Evolutionary conservation across 2,888 invertebrate genomes (phyloP), one percentile per base, ranked within the genome.

Genomic region (Amblyjoppa proteus): DNA sequence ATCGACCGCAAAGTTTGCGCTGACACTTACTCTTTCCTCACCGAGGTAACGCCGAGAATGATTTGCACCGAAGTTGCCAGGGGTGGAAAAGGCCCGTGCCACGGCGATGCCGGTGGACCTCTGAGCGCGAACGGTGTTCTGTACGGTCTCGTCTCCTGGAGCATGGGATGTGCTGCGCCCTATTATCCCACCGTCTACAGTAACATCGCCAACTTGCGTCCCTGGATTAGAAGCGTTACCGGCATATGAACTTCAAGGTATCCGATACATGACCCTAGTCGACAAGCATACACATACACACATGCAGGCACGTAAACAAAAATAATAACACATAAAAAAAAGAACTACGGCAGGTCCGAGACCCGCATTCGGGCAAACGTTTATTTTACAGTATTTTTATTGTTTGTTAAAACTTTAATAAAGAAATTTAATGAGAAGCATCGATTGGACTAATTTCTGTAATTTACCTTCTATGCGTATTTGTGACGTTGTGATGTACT

Each of bases 1-100:
- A 92, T 95, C 0, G 91, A 92, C 3, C 95, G 95, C 86, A 76
- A 88, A 0, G 16, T 82, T 0, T 96, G 95, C 88, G 88, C 90
- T 0, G 87, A 89, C 0, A 94, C 94, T 3, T 95, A 95, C 88
- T 85, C 92, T 0, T 89, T 91, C 20, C 89, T 88, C 2, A 82
- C 64, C n/a, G 25, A 49, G 6, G 85, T 93, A 25, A 93, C 92
- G 9, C 5, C 74, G 7, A 85, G 88, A 5, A 93, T 93, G 93
- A 88, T 93, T 31, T 93, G 93, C 82, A 92, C 92, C 6, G 91
- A 91, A 2, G 31, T 87, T 4, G 45, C 49, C 2, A 64, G 51
- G 6, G 91, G 88, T 9, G 89, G 89, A 4, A 89, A 90, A 51
- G 92, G 92, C 79, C 83, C 91, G 0, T 92, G 92, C 66, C 84